A percentile compares a stretch with the other conserved stretches of the same genome.
These are phyloP conservation scores for Rhea americana DNA, from an alignment of 2,113 vertebrate species.

Conservation along the genomic window DNA sequence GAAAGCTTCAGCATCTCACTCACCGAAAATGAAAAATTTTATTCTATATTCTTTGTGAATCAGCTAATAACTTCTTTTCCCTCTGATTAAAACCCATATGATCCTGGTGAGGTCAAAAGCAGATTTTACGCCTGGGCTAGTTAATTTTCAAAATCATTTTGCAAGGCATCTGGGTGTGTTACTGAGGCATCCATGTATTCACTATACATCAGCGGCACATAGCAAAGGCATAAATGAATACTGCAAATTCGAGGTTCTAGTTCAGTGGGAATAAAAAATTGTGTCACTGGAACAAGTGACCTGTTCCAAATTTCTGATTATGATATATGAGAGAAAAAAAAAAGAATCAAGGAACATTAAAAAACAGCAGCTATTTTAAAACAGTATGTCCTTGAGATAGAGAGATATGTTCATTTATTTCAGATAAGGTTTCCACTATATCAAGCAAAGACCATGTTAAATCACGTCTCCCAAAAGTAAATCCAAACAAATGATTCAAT, in stretches of 20 bases:
- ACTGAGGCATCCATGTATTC: not conserved
- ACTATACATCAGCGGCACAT: not conserved
- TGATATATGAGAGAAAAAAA: not conserved
- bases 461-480: not conserved
- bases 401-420: not conserved
- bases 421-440: not conserved
- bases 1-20: not conserved
- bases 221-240: not conserved
- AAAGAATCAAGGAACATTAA: not conserved
- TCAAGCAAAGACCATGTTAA: not conserved
- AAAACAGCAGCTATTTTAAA: not conserved
- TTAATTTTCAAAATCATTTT: slow-evolving; percentile 17
- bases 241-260: not conserved
- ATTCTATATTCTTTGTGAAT: not conserved
- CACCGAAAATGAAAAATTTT: not conserved
- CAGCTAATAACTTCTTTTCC: not conserved
- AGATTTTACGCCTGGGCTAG: not conserved
- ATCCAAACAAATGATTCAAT: not conserved
- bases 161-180: not conserved
- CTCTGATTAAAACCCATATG: not conserved
- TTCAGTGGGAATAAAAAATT: slow-evolving; percentile 13
- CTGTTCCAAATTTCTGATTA: not conserved
- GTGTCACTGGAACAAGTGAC: slow-evolving; percentile 7
- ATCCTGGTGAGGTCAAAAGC: not conserved
- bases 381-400: not conserved